Base-by-base conservation (phyloP, 2,797 vertebrate species). In the Odontamblyopus rebecca region DNA sequence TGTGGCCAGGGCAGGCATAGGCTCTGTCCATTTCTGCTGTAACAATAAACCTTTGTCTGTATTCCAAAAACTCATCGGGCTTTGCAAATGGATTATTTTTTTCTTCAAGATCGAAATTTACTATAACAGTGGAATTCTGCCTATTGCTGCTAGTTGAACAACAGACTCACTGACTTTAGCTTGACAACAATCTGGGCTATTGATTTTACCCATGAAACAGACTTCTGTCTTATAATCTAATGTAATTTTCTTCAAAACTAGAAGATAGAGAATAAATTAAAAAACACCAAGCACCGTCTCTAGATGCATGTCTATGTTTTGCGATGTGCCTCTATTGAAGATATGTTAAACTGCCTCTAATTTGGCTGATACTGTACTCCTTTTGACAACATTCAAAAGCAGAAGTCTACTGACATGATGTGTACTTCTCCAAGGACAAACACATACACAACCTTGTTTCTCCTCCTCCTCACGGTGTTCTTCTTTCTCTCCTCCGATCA, bases 361-460 rank as follows among this genome's bases (percentile, higher is more conserved):
- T 48, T 44, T 15, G 4, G 18, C 77, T 62, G 71, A 65, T 72
- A 51, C 78, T 35, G 66, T 71, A 72, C 65, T 60, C 54, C 19
- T 67, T 54, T 54, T 41, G 81, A 76, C 70, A 62, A 44, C 51
- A 6, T 16, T 69, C 70, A 65, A 75, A 78, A 77, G 71, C 73
- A 77, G 66, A 75, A 61, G 78, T 67, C 73, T 74, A 64, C 76
- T 72, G 66, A 65, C 18, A 15, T 65, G n/a, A 35, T 30, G 8
- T 29, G 50, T 61, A 53, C 32, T 73, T 1, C 57, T 15, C 83
- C 85, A 85, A 88, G 86, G 86, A 89, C 88, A 66, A 74, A 81
- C 2, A 71, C 80, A 75, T 32, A 50, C 73, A 19, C 70, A 69
- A 89, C 89, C 87, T 89, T 87, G 83, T 83, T 84, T 44, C 80